Base-by-base conservation (phyloP, 2,888 invertebrate genomes). In the Coremacera marginata region DNA sequence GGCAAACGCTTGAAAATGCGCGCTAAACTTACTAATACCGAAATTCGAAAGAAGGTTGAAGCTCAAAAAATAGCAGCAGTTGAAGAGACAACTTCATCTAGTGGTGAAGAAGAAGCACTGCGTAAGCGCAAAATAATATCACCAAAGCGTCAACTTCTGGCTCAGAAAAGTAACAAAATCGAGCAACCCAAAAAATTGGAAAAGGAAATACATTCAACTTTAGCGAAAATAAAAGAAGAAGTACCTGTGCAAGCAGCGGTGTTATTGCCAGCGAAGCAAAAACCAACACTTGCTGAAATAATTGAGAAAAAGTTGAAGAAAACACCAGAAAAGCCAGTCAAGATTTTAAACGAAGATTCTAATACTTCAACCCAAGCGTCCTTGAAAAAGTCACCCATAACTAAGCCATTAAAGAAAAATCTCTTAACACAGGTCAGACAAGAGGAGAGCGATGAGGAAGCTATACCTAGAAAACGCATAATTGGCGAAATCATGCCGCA, bases 1-100 rank as follows among this genome's bases (percentile, higher is more conserved):
- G 89, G 89, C 0, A 89, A 89, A 65, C 85, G 89, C 3, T 80
- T 86, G 2, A 89, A 89, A 80, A 89, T 89, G 85, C 84, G 89
- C 8, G 82, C 82, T 0, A 89, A 88, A 79, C 78, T 84, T 14
- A 79, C 85, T 0, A 86, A 88, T 72, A 80, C 83, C 0, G 87
- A 86, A 19, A 77, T 86, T 0, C 80, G 89, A 3, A 87, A 88
- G 70, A 89, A 88, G 74, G 84, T 88, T 4, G 89, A 89, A 79
- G 86, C 87, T 0, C 84, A 87, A 67, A 86, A 87, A 68, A 83
- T 83, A 3, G 83, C 84, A 8, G 81, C 82, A 51, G 87, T 87
- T 63, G 83, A 83, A 60, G 86, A 85, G 1, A 87, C 87, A 0
- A 88, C 88, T 3, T 89, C 88, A 4, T 88, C 89, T 72, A 85